These are phyloP conservation scores for Oreochromis grahami DNA, from an alignment of 2,797 vertebrate species.

Conservation along the genomic window DNA sequence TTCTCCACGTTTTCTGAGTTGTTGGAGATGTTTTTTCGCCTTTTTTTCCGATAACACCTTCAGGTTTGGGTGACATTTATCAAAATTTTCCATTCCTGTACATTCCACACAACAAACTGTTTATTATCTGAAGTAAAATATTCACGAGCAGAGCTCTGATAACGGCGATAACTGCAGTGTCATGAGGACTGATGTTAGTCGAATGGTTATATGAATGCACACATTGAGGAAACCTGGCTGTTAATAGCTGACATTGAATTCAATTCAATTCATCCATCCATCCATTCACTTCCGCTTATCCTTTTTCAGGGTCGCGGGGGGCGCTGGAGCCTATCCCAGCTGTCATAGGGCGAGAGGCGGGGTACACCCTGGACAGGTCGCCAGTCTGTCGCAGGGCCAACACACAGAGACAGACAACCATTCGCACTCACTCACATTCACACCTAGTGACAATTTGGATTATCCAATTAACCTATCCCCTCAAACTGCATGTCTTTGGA, in stretches of 20 bases:
- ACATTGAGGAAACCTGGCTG: not conserved
- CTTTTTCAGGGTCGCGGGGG: too few relatives aligned
- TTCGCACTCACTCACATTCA: too few relatives aligned
- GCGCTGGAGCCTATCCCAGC: too few relatives aligned
- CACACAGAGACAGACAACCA: too few relatives aligned
- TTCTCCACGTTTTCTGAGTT: accelerated
- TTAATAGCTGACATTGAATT: not conserved
- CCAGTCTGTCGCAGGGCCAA: too few relatives aligned
- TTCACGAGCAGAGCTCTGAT: not conserved
- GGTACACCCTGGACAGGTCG: too few relatives aligned
- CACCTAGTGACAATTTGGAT: too few relatives aligned
- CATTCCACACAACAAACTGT: accelerated
- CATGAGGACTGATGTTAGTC: accelerated
- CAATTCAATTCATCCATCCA: too few relatives aligned
- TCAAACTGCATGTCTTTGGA: too few relatives aligned
- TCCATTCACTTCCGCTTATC: too few relatives aligned
- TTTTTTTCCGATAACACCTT: not conserved
- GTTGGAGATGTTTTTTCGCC: accelerated
- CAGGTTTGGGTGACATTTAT: not conserved
- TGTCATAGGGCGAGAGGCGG: too few relatives aligned
- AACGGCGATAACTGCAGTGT: not conserved
- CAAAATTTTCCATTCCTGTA: not conserved
- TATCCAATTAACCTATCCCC: too few relatives aligned
- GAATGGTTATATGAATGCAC: not conserved
- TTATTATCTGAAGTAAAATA: not conserved